Evolutionary conservation across 2,888 invertebrate genomes (phyloP).

Genomic region (Sinotaia quadrata): DNA sequence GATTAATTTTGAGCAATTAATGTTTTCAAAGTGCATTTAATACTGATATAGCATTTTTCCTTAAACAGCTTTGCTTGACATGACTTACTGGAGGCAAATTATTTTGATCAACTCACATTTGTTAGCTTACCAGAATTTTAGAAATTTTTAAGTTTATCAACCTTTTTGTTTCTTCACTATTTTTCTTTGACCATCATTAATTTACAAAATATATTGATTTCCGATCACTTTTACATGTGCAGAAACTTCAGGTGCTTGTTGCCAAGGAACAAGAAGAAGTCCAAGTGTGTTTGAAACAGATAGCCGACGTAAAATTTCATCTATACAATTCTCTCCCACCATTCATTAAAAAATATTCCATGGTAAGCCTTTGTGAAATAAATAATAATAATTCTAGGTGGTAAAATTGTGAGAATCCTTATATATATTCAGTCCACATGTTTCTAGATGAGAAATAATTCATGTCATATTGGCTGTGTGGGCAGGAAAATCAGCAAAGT

Average conservation of each 20-base stretch:
- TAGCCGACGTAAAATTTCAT: slow-evolving; percentile 40
- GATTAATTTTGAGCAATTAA: too few species aligned
- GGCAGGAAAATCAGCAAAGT: slow-evolving; percentile 18
- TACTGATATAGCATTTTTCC: too few species aligned
- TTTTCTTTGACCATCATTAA: not conserved
- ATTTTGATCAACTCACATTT: too few species aligned
- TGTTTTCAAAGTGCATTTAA: too few species aligned
- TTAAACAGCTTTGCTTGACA: too few species aligned
- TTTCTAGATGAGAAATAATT: not conserved
- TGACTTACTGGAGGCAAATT: too few species aligned
- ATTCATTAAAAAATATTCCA: slow-evolving; percentile 50
- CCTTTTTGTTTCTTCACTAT: too few species aligned
- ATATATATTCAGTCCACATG: not conserved
- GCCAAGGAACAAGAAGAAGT: slow-evolving; percentile 56
- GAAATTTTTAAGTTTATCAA: too few species aligned
- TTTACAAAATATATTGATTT: not conserved
- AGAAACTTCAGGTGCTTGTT: slow-evolving; percentile 52
- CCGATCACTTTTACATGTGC: slow-evolving; percentile 1
- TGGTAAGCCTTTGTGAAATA: slow-evolving; percentile 38
- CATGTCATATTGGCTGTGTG: not conserved
- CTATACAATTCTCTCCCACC: slow-evolving; percentile 52
- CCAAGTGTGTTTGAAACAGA: slow-evolving; percentile 45
- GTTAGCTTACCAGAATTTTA: too few species aligned
- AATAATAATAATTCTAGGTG: not conserved
- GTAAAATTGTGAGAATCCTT: not conserved